Percentiles rank a stretch among this genome's conserved stretches.
Evolutionary conservation across 2,888 invertebrate species (phyloP).

Genomic region (Agonopterix alstromeriana): DNA sequence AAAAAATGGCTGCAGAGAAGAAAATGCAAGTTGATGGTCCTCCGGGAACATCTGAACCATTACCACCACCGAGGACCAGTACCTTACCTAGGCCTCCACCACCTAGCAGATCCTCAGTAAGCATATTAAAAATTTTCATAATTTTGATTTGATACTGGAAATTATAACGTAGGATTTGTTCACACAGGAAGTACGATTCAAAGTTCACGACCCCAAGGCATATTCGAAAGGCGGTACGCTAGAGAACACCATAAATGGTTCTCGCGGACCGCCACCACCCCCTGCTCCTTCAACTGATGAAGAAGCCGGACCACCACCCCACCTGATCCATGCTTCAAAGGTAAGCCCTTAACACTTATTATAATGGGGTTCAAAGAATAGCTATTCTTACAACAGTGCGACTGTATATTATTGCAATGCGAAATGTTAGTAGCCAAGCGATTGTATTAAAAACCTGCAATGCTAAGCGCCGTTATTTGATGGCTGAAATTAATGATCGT

Average conservation of each 20-base stretch:
- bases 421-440: constrained; percentile 5
- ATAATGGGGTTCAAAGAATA: no score
- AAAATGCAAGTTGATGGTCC: constrained; percentile 87
- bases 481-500: constrained; percentile 10
- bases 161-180: not conserved
- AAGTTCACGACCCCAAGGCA: constrained; percentile 94
- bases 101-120: constrained; percentile 63
- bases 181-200: constrained; percentile 92
- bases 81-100: constrained; percentile 78
- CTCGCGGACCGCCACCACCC: constrained; percentile 71
- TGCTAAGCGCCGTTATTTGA: constrained; percentile 13
- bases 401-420: constrained; percentile 8
- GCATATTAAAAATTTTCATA: not conserved
- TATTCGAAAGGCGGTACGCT: constrained; percentile 93
- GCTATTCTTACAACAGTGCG: not conserved
- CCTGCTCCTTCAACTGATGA: constrained; percentile 52
- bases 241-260: constrained; percentile 92
- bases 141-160: no score
- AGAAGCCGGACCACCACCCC: constrained; percentile 78
- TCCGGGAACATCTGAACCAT: constrained; percentile 78
- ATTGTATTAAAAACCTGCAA: not conserved
- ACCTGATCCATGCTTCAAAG: constrained; percentile 70
- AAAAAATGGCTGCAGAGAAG: constrained; percentile 94
- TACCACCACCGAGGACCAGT: constrained; percentile 78
- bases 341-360: constrained; percentile 16